A percentile compares a stretch with the other conserved stretches of the same genome.
Evolutionary conservation across 2,113 vertebrate genomes (phyloP).

Genomic region (Gadus macrocephalus): DNA sequence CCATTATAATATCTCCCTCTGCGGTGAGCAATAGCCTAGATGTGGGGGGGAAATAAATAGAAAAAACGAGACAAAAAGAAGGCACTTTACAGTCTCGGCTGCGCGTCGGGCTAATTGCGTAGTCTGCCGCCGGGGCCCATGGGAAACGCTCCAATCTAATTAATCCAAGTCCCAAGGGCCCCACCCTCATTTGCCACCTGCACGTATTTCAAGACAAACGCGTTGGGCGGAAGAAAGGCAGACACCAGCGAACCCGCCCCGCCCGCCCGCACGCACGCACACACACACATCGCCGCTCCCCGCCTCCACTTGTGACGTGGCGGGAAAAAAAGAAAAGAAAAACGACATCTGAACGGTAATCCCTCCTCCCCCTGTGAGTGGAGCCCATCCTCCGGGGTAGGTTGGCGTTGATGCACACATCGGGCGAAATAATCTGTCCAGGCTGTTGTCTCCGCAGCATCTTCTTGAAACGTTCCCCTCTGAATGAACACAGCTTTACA

Average conservation of each 20-base stretch:
- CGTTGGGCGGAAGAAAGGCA: slow-evolving; percentile 8
- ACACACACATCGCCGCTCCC: no score
- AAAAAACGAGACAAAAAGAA: not conserved
- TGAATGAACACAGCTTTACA: no score
- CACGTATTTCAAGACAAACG: slow-evolving; percentile 20
- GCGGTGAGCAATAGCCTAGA: slow-evolving; percentile 6
- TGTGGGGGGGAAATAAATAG: not conserved
- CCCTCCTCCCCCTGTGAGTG: no score
- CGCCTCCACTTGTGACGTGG: no score
- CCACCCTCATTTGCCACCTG: slow-evolving; percentile 41
- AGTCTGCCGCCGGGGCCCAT: slow-evolving; percentile 30
- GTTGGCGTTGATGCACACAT: no score
- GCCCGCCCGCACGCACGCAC: no score
- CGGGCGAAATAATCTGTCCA: no score
- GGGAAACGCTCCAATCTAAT: slow-evolving; percentile 53
- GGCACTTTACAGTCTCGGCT: slow-evolving; percentile 10
- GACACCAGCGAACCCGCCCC: not conserved
- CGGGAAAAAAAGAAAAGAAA: no score
- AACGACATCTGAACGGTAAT: no score
- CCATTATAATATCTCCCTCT: slow-evolving; percentile 4
- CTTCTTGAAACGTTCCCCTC: no score
- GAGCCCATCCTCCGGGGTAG: no score
- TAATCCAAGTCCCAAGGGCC: slow-evolving; percentile 43
- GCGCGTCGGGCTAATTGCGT: slow-evolving; percentile 49
- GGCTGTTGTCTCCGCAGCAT: no score